These are phyloP conservation scores for Oostethus manadensis DNA, from an alignment of 2,113 vertebrate genomes.

Conservation along the genomic window DNA sequence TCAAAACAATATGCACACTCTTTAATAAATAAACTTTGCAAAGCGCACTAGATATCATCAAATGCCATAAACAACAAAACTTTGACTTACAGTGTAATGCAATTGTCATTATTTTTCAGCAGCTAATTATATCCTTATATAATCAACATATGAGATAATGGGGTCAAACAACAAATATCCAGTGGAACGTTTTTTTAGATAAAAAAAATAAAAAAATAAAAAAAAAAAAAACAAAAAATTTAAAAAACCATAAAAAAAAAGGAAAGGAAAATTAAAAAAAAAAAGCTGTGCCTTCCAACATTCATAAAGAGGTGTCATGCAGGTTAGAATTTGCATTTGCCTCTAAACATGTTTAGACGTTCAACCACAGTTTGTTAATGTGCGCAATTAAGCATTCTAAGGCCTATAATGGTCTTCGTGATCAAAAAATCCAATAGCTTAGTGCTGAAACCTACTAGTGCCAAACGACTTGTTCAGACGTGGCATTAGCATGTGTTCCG, in stretches of 20 bases:
- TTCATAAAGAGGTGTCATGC: background rate
- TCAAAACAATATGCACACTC: conserved; percentile 23
- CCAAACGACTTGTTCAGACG: background rate
- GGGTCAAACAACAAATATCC: conserved; percentile 8
- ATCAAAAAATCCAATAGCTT: background rate
- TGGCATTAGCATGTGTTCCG: background rate
- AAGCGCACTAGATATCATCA: conserved; percentile 18
- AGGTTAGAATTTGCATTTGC: conserved; percentile 10
- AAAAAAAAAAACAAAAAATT: too few species aligned
- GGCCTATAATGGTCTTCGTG: background rate
- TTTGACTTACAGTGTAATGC: conserved; percentile 7
- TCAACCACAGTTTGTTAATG: background rate
- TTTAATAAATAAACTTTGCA: conserved; percentile 60
- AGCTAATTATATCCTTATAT: conserved; percentile 18
- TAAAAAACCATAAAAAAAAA: too few species aligned
- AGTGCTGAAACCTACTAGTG: background rate
- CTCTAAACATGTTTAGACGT: background rate
- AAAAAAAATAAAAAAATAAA: too few species aligned
- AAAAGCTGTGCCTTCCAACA: background rate
- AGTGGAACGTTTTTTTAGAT: too few species aligned
- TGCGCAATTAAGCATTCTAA: conserved; percentile 2
- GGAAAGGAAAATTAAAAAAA: too few species aligned
- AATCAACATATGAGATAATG: background rate
- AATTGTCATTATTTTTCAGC: conserved; percentile 13
- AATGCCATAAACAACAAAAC: conserved; percentile 22